Evolutionary conservation across 2,888 invertebrate genomes (phyloP).

Genomic region (Choreutis nemorana): DNA sequence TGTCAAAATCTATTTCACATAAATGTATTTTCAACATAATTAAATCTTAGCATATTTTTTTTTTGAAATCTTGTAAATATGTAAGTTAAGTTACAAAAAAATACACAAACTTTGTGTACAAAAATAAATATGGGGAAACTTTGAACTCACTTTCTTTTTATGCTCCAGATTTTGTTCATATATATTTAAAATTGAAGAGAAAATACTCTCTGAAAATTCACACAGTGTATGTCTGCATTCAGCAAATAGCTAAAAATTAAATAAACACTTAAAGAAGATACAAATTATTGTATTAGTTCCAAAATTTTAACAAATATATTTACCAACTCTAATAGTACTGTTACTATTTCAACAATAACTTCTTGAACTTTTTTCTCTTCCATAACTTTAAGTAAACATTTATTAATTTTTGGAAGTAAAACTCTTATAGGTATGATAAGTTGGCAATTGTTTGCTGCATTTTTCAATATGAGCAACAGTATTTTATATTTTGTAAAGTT

Average conservation of each 20-base stretch:
- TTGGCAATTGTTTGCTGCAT: constrained; percentile 44
- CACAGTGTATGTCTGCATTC: constrained; percentile 61
- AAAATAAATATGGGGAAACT: too few relatives aligned
- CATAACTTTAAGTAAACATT: constrained; percentile 27
- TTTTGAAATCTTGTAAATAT: too few relatives aligned
- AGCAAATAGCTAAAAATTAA: constrained; percentile 48
- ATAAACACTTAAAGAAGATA: constrained; percentile 4
- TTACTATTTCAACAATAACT: constrained; percentile 37
- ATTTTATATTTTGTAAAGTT: constrained; percentile 45
- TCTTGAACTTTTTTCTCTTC: constrained; percentile 48
- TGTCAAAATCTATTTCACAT: too few relatives aligned
- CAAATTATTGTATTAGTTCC: neutral
- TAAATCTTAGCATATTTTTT: too few relatives aligned
- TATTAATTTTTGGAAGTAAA: constrained; percentile 28
- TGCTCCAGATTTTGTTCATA: constrained; percentile 48
- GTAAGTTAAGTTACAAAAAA: too few relatives aligned
- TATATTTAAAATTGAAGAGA: constrained; percentile 43
- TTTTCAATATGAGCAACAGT: constrained; percentile 45
- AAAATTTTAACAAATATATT: constrained; percentile 1
- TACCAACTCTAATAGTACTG: constrained; percentile 39
- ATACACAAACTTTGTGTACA: too few relatives aligned
- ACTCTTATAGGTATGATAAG: constrained; percentile 38
- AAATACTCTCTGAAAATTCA: constrained; percentile 54
- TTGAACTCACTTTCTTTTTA: constrained; percentile 45
- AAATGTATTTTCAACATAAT: too few relatives aligned